phyloP scores from a whole-genome alignment of 2,888 invertebrate genomes.

The Eupeodes latifasciatus region DNA sequence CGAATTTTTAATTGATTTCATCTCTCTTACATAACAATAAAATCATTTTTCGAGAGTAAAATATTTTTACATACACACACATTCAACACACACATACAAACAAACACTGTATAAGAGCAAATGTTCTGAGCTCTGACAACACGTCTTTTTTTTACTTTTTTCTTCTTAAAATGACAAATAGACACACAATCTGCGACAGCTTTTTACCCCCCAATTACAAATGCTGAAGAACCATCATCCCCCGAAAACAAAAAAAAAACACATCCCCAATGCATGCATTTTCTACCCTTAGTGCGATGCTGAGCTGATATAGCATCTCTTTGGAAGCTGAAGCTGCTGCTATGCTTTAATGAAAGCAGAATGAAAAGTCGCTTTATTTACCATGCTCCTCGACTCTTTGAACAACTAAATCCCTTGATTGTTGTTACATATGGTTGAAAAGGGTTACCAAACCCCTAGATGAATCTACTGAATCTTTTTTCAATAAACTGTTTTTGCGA shows the following conservation, averaged over 20 bases:
- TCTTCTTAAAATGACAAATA: conserved; percentile 26
- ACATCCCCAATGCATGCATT: conserved; percentile 16
- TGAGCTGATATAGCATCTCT: conserved; percentile 42
- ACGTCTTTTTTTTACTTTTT: conserved; percentile 24
- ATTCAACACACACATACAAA: too few relatives aligned
- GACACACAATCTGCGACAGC: conserved; percentile 50
- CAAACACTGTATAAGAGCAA: conserved; percentile 19
- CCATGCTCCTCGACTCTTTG: conserved; percentile 34
- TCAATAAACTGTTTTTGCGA: too few relatives aligned
- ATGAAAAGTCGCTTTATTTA: conserved; percentile 54
- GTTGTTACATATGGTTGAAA: background rate
- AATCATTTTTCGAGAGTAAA: conserved; percentile 54
- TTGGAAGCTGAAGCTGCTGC: background rate
- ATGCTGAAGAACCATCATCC: conserved; percentile 25
- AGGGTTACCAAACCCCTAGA: background rate
- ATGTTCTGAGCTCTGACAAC: conserved; percentile 34
- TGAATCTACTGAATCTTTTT: too few relatives aligned
- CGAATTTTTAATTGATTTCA: conserved; percentile 63
- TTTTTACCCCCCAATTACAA: conserved; percentile 59
- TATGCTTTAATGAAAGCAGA: conserved; percentile 8
- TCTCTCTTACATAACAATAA: conserved; percentile 64
- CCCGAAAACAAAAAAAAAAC: background rate
- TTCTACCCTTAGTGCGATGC: conserved; percentile 45
- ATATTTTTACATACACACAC: conserved; percentile 58
- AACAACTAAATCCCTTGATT: conserved; percentile 36